Evolutionary conservation across 1,140 invertebrate species (phyloP).

Genomic region (Formica selysi): DNA sequence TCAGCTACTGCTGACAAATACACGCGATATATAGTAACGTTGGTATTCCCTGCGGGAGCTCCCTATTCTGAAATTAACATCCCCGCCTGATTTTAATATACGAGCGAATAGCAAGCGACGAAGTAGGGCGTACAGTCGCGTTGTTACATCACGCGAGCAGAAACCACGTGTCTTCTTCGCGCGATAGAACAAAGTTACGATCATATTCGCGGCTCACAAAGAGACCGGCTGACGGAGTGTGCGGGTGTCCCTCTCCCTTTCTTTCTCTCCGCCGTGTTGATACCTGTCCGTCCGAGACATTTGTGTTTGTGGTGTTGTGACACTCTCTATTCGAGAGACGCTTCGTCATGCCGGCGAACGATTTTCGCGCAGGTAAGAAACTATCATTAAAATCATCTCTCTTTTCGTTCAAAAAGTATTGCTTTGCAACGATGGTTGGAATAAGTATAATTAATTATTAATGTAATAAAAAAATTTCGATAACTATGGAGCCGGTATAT

Average conservation of each 20-base stretch:
- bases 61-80: constrained; percentile 32
- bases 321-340: background rate
- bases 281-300: background rate
- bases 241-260: background rate
- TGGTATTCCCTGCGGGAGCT: background rate
- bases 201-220: constrained; percentile 55
- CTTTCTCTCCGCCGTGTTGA: background rate
- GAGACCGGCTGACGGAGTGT: constrained; percentile 37
- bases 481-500: no score
- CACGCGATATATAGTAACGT: background rate
- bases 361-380: constrained; percentile 62
- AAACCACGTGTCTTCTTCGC: constrained; percentile 41
- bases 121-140: background rate
- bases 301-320: constrained; percentile 30
- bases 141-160: constrained; percentile 44
- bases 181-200: constrained; percentile 64
- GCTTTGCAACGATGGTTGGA: background rate
- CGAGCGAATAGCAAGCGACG: background rate
- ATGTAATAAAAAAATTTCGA: no score
- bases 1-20: no score
- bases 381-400: background rate
- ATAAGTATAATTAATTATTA: background rate
- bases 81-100: background rate
- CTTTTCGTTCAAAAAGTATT: background rate
- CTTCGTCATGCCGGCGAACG: constrained; percentile 49